Evolutionary conservation across 1,140 invertebrate species (phyloP).

Genomic region (Centruroides sculpturatus): DNA sequence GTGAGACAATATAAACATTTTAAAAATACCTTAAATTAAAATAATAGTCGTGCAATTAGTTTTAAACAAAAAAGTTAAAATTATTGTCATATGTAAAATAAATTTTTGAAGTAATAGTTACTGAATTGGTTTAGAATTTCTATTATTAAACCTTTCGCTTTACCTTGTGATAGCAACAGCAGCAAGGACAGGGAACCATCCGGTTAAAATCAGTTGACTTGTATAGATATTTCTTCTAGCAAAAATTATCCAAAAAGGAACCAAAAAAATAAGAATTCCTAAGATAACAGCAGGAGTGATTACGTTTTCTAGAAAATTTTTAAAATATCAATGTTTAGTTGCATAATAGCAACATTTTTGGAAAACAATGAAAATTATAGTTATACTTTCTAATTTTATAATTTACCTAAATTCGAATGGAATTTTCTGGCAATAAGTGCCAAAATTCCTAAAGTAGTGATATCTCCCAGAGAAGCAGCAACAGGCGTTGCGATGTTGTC

Average conservation of each 20-base stretch:
- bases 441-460: constrained; percentile 71
- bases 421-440: constrained; percentile 62
- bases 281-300: not conserved
- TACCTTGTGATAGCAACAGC: constrained; percentile 80
- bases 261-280: constrained; percentile 35
- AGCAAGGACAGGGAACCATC: constrained; percentile 70
- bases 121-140: not conserved
- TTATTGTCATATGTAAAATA: too few relatives aligned
- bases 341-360: too few relatives aligned
- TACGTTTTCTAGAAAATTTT: too few relatives aligned
- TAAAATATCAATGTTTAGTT: too few relatives aligned
- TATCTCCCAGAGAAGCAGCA: constrained; percentile 84
- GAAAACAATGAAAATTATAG: too few relatives aligned
- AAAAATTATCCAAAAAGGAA: constrained; percentile 61
- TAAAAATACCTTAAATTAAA: too few relatives aligned
- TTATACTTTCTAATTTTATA: too few relatives aligned
- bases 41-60: too few relatives aligned
- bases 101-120: too few relatives aligned
- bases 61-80: too few relatives aligned
- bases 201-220: constrained; percentile 28
- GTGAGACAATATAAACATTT: too few relatives aligned
- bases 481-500: constrained; percentile 96
- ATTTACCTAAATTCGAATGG: constrained; percentile 44
- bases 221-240: constrained; percentile 63
- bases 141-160: not conserved